Evolutionary conservation across 2,888 invertebrate species (phyloP), one percentile per base, ranked within the genome.

Genomic region (Tridacna crocea): DNA sequence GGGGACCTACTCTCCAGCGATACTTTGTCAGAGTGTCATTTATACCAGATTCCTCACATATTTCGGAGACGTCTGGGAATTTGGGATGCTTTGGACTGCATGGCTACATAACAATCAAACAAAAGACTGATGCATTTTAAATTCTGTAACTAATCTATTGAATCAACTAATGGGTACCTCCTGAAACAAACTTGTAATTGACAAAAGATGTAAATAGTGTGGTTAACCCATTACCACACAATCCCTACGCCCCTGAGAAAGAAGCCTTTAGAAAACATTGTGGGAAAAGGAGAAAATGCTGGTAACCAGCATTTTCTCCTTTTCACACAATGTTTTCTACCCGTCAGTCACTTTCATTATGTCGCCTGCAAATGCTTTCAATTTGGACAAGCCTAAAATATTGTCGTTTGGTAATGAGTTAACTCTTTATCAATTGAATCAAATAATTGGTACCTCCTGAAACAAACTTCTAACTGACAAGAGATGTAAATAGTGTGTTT

Each of bases 71-170:
- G 79, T 90, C 90, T 36, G 83, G 73, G 82, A 88, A 94, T 70
- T 93, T 91, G 0, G 94, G 94, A 86, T 94, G 93, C 72, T 90
- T 92, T 6, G 92, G 92, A 83, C 93, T 93, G 83, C 94, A 94
- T 0, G 94, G 91, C 94, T 94, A 87, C 63, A 84, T 83, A 24
- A 24, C 51, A 70, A 70, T 51, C 46, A 27, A 36, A 12, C 36
- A 22, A 47, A 75, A 61, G 60, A 75, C 63, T 61, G 48, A 65
- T 47, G 65, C 63, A 47, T 60, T 48, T 75, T 75, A 63, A 48
- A 75, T 63, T 75, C 48, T 24, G 17, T 63, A 48, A 63, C 19
- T n/a, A 48, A 19, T 63, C 26, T 13, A n/a, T 61, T 60, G 47
- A 47, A 47, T 63, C 51, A 65, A 47, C 48, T 24, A 63, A 47